Evolutionary conservation across 2,888 invertebrate species (phyloP).

Genomic region (Fissipunctia ypsillon): DNA sequence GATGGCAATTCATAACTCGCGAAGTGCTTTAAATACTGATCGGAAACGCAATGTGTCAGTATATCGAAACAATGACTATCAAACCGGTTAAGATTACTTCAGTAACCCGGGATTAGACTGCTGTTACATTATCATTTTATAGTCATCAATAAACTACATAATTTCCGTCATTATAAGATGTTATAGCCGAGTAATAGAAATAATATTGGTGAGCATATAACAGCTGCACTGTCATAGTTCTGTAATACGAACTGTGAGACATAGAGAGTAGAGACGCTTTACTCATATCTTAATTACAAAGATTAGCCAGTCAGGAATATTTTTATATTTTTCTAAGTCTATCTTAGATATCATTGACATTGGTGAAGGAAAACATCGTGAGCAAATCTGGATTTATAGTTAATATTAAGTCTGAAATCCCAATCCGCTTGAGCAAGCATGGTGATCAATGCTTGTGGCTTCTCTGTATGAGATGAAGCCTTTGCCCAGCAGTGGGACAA

Average conservation of each 20-base stretch:
- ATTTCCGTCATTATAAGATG: background rate
- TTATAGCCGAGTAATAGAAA: constrained; percentile 1
- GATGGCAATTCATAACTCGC: constrained; percentile 4
- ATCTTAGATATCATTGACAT: no score
- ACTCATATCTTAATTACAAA: background rate
- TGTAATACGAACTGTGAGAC: background rate
- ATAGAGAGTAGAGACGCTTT: background rate
- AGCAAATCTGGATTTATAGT: no score
- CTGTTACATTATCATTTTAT: constrained; percentile 4
- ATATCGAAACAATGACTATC: background rate
- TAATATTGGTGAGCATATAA: background rate
- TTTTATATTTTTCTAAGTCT: background rate
- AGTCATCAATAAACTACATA: background rate
- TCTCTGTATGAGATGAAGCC: background rate
- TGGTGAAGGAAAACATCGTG: no score
- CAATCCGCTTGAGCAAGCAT: background rate
- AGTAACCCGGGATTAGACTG: background rate
- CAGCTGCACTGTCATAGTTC: constrained; percentile 4
- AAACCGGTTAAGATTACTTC: background rate
- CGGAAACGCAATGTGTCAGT: background rate
- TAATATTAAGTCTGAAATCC: background rate
- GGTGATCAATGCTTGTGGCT: background rate
- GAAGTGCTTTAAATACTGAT: background rate
- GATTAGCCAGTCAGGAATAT: background rate
- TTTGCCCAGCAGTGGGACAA: background rate